phyloP scores from a whole-genome alignment of 2,113 vertebrate species.

The Bufo gargarizans region DNA sequence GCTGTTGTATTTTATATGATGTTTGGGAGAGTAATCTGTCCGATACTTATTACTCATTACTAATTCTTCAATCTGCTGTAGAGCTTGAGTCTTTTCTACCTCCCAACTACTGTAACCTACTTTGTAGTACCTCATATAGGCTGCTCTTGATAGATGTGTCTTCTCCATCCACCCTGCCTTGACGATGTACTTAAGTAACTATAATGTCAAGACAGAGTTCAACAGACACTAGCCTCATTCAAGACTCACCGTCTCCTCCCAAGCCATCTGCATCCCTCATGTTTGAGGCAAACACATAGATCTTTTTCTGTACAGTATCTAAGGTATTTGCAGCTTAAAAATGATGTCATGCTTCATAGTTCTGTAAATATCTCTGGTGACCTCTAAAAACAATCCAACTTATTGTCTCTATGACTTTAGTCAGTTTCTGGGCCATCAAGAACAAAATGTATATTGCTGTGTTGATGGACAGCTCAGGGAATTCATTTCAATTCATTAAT shows the following conservation, averaged over 20 bases:
- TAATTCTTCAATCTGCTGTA: background rate
- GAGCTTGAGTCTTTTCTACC: background rate
- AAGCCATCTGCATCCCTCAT: constrained; percentile 18
- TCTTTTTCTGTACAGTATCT: background rate
- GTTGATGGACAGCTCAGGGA: background rate
- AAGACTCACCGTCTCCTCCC: background rate
- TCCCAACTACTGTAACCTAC: background rate
- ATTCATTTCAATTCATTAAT: background rate
- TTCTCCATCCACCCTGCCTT: background rate
- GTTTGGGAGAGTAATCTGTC: background rate
- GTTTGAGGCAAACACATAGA: constrained; percentile 2
- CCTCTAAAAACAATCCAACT: background rate
- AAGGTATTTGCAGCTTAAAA: background rate
- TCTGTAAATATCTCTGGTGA: background rate
- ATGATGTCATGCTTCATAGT: background rate
- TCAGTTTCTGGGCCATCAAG: background rate
- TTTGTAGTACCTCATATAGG: background rate
- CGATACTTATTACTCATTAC: background rate
- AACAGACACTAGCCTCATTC: background rate
- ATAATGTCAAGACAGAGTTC: background rate
- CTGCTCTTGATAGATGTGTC: background rate
- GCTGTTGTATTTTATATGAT: constrained; percentile 14
- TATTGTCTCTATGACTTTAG: background rate
- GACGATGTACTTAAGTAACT: background rate
- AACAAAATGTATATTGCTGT: background rate